A percentile compares a stretch with the other conserved stretches of the same genome.
Evolutionary conservation across 2,113 vertebrate genomes (phyloP).

Genomic region (Carettochelys insculpta): DNA sequence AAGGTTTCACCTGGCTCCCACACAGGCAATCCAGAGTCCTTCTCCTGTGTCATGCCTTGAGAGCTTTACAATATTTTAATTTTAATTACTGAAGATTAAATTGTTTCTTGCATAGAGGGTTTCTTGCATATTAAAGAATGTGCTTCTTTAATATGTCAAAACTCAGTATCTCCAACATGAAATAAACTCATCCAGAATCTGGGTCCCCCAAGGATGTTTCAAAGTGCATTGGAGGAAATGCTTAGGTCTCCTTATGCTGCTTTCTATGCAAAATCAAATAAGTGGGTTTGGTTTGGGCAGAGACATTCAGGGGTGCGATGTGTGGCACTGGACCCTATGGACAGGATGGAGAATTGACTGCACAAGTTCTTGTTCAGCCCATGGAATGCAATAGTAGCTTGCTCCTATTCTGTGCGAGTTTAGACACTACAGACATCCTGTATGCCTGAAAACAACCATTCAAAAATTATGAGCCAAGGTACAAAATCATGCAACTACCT

Average conservation of each 20-base stretch:
- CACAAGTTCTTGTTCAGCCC: not conserved
- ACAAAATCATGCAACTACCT: not conserved
- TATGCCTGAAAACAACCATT: not conserved
- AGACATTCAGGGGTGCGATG: not conserved
- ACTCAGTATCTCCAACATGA: constrained; percentile 56
- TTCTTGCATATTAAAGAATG: too few relatives aligned
- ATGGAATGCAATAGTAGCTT: not conserved
- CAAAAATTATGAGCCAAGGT: not conserved
- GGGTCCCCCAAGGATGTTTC: not conserved
- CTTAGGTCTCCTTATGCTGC: not conserved
- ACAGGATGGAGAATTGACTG: not conserved
- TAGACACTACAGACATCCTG: not conserved
- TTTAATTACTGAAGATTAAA: constrained; percentile 63
- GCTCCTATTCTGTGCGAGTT: not conserved
- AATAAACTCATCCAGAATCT: constrained; percentile 41
- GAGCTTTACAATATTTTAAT: constrained; percentile 42
- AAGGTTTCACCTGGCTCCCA: not conserved
- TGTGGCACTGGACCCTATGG: not conserved
- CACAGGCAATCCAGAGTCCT: constrained; percentile 22
- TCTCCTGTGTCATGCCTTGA: constrained; percentile 59
- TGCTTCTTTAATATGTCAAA: constrained; percentile 63
- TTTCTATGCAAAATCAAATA: not conserved
- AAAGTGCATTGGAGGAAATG: not conserved
- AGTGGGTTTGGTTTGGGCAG: not conserved
- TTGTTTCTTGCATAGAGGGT: constrained; percentile 46